Evolutionary conservation across 64 coral and sea anemone species (phyloP).

Genomic region (Hydrozoanthus tunicans): DNA sequence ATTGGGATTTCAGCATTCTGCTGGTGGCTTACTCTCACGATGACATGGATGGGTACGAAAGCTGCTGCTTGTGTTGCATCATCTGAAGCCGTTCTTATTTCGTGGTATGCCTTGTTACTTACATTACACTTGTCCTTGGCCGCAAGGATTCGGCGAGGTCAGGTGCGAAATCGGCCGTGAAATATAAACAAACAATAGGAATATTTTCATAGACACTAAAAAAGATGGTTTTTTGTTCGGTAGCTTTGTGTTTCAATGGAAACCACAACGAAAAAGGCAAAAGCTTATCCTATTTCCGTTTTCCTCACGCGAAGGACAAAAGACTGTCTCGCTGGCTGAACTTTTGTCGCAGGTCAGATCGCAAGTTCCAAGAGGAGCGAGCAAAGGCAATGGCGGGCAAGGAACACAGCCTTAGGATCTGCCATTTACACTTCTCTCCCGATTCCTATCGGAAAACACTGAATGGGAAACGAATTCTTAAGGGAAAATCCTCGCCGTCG

Average conservation of each 20-base stretch:
- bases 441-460: conserved; percentile 24
- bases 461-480: conserved; percentile 2
- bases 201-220: too few species aligned
- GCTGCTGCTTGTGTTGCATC: too few species aligned
- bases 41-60: too few species aligned
- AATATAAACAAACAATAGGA: too few species aligned
- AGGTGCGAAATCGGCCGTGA: neutral
- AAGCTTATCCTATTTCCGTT: conserved; percentile 37
- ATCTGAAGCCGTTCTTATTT: too few species aligned
- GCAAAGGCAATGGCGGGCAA: conserved; percentile 31
- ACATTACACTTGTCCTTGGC: too few species aligned
- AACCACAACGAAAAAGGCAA: conserved; percentile 23
- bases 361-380: conserved; percentile 17
- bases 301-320: neutral
- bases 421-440: neutral
- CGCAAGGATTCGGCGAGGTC: conserved; percentile 5
- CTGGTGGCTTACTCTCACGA: too few species aligned
- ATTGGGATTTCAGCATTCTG: too few species aligned
- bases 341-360: conserved; percentile 35
- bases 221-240: conserved; percentile 64
- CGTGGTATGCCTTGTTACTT: too few species aligned
- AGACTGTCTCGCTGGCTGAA: conserved; percentile 2
- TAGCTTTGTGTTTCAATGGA: conserved; percentile 30
- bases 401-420: conserved; percentile 30
- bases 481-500: neutral